A percentile compares a stretch with the other conserved stretches of the same genome.
phyloP scores from a whole-genome alignment of 1,140 invertebrate species.

The Neuroterus valhalla region DNA sequence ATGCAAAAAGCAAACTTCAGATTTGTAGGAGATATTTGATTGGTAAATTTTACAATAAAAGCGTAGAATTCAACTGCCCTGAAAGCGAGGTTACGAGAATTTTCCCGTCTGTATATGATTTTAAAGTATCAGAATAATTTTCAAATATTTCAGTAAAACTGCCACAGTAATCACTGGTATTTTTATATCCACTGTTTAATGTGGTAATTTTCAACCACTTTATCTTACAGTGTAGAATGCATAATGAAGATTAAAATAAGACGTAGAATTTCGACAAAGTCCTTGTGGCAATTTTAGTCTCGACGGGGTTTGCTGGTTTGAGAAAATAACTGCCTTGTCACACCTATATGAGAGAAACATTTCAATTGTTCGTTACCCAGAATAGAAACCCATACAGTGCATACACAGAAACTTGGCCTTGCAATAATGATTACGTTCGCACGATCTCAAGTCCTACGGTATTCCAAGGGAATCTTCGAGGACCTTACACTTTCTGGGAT shows the following conservation, averaged over 20 bases:
- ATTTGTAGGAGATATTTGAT: too few relatives aligned
- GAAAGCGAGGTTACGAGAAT: too few relatives aligned
- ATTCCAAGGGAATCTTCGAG: not conserved
- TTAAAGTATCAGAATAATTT: too few relatives aligned
- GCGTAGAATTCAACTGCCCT: too few relatives aligned
- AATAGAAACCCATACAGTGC: not conserved
- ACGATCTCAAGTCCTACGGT: not conserved
- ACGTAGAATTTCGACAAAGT: not conserved
- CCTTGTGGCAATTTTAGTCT: conserved; percentile 2
- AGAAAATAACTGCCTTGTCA: not conserved
- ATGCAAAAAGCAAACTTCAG: too few relatives aligned
- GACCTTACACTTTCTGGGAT: not conserved
- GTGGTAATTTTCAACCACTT: too few relatives aligned
- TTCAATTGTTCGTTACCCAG: not conserved
- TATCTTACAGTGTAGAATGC: too few relatives aligned
- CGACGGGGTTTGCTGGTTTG: not conserved
- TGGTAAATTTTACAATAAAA: too few relatives aligned
- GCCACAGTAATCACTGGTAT: too few relatives aligned
- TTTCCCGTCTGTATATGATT: too few relatives aligned
- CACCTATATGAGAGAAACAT: not conserved
- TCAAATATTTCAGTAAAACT: too few relatives aligned
- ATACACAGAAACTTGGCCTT: conserved; percentile 8
- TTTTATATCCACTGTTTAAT: too few relatives aligned
- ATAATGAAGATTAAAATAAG: not conserved
- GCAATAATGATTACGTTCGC: not conserved